These are phyloP conservation scores for Lucilia sericata DNA, from an alignment of 1,140 invertebrate genomes.

Conservation along the genomic window DNA sequence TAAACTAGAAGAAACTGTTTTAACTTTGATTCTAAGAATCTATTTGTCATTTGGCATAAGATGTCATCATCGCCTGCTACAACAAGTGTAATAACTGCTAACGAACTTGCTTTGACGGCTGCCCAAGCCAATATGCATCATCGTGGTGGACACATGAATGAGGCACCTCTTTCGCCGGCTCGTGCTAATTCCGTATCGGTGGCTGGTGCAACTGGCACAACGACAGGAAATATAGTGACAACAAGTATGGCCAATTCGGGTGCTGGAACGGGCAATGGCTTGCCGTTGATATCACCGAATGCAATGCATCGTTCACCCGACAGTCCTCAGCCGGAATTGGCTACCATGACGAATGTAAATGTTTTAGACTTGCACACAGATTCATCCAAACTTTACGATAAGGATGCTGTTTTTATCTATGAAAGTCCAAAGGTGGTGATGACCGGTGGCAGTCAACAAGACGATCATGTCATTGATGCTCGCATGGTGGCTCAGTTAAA, in stretches of 20 bases:
- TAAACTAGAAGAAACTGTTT: background rate
- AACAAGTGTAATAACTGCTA: slow-evolving; percentile 65
- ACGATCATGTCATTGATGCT: slow-evolving; percentile 64
- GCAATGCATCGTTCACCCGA: slow-evolving; percentile 69
- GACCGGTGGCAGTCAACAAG: slow-evolving; percentile 52
- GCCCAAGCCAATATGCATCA: slow-evolving; percentile 35
- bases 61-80: slow-evolving; percentile 56
- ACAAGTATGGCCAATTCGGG: slow-evolving; percentile 51
- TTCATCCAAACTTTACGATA: slow-evolving; percentile 63
- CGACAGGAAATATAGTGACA: slow-evolving; percentile 54
- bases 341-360: slow-evolving; percentile 81
- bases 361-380: slow-evolving; percentile 75
- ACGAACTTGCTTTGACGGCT: slow-evolving; percentile 60
- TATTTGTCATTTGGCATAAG: slow-evolving; percentile 39
- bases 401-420: slow-evolving; percentile 67
- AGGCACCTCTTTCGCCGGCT: slow-evolving; percentile 43
- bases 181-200: slow-evolving; percentile 52
- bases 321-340: slow-evolving; percentile 77
- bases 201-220: slow-evolving; percentile 48
- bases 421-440: slow-evolving; percentile 65
- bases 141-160: background rate
- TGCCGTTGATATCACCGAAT: slow-evolving; percentile 56
- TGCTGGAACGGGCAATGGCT: slow-evolving; percentile 59
- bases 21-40: slow-evolving; percentile 32
- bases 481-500: slow-evolving; percentile 63